Base-by-base conservation (phyloP, 2,888 invertebrate genomes). In the Cheilosia variabilis region DNA sequence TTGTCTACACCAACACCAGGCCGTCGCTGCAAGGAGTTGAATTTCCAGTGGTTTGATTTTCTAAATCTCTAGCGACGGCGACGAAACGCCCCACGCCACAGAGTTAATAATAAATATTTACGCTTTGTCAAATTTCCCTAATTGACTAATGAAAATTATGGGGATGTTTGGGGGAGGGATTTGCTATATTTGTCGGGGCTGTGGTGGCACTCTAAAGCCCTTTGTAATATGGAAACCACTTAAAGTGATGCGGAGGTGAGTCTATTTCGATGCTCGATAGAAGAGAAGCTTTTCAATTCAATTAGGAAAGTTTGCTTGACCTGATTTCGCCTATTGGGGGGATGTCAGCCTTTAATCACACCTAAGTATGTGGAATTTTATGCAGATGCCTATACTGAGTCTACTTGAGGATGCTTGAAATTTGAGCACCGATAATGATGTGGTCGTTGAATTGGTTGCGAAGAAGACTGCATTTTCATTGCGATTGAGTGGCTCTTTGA, bases 21-120 rank as follows among this genome's bases (percentile, higher is more conserved):
- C 17, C 45, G 31, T 19, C 41, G 17, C 22, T 27, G 19, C 15
- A 45, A 22, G 34, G 53, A 63, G 55, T 55, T 37, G 62, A 27
- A 15, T 31, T 52, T 27, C 19, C 6, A 19, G 24, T 15, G 65
- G 22, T 75, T 57, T 65, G 57, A 71, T 71, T 71, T 71, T 65
- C 41, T 37, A 24, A 34, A 37, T 57, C 24, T 47, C 9, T 9
- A 31, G 9, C 31, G 45, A 65, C 37, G 7, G 2, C 17, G 17
- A 4, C 37, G 15, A 31, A 17, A 57, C 34, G 22, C 24, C 37
- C 17, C 27, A 24, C n/a, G 19, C 24, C 65, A 47, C 50, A 47
- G 47, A 66, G 65, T 66, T 75, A 66, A 76, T 52, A 60, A 66
- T 31, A 76, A 68, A 76, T 76, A 76, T 76, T 76, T 66, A 76